Evolutionary conservation across 2,888 invertebrate genomes (phyloP), one percentile per base, ranked within the genome.

Genomic region (Tenthredo amoena): DNA sequence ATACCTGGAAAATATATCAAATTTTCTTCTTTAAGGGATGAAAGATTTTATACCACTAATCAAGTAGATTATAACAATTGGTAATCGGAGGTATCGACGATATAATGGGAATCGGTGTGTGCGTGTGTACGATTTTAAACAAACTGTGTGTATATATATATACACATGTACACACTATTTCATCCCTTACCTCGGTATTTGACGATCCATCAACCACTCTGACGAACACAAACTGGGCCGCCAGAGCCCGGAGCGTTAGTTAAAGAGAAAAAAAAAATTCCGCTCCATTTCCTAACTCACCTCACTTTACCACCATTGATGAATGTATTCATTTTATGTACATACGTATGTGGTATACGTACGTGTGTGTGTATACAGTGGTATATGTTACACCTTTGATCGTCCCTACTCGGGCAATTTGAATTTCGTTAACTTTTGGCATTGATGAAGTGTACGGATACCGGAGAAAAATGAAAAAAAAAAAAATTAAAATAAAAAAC

Each of bases 341-440:
- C 21, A 58, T n/a, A n/a, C 0, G 58, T 58, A 6, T 58, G n/a
- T 21, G 9, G 6, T 10, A 15, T 43, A 21, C 2, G 9, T 9
- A n/a, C 9, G 26, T 26, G 15, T 12, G 21, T 62, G 9, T 31
- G 10, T 50, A 4, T 18, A 26, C 21, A 21, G 2, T 6, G 18
- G 62, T 15, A 9, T 31, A 1, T 34, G 26, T 26, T 26, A 26
- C 26, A 26, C 12, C 15, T 68, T 34, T 68, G 34, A 68, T 68
- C 34, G 34, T 68, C 68, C 34, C 31, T 68, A 26, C 26, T 68
- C 34, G 68, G 15, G 5, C 43, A 74, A 74, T 74, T 40, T 26
- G 9, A 37, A 74, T n/a, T 74, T 74, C 43, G 40, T 74, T 74
- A 74, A 74, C 72, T 72, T 72, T 72, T 40, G n/a, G 12, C 40